Evolutionary conservation across 1,140 invertebrate species (phyloP), one percentile per base, ranked within the genome.

Genomic region (Nasonia giraulti): DNA sequence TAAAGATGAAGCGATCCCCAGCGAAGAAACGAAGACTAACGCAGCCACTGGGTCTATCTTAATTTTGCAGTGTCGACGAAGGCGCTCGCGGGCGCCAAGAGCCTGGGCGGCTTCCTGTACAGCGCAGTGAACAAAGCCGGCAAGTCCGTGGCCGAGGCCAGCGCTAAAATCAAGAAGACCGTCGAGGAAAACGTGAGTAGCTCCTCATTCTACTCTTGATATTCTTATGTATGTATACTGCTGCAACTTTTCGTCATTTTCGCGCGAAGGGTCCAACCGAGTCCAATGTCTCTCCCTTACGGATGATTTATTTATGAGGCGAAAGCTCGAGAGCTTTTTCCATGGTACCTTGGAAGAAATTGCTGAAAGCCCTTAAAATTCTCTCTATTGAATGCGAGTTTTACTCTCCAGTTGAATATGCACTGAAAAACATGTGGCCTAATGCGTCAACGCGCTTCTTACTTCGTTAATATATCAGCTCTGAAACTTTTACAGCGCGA

Each of bases 121-220:
- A 97, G 97, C 87, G 97, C 97, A 87, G 97, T 97, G 50, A 98
- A 97, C 92, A 98, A 98, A 94, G 97, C 97, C 82, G 97, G 97
- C 31, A 95, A 95, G 90, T 95, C 95, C 71, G 95, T 96, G 1
- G 95, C 94, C 80, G 95, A 97, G 92, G 96, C 96, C 86, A 95
- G 96, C 83, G 97, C 96, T 87, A 98, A 99, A 93, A 97, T 99
- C 89, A 99, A 99, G 94, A 97, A 98, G 92, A 97, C 97, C 88
- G 97, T 99, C 83, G 98, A 98, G 93, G 97, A 99, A 94, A 99
- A 98, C 93, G 98, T 99, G 93, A 97, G 96, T 95, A 55, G 17
- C 80, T 83, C 84, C 82, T 82, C 78, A 73, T 62, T 79, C 76
- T 27, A 27, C 27, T 79, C 55, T 79, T 10, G 66, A 8, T 31